Percentiles rank a stretch among this genome's conserved stretches.
Evolutionary conservation across 2,113 vertebrate genomes (phyloP).

Genomic region (Oryzias woworae): DNA sequence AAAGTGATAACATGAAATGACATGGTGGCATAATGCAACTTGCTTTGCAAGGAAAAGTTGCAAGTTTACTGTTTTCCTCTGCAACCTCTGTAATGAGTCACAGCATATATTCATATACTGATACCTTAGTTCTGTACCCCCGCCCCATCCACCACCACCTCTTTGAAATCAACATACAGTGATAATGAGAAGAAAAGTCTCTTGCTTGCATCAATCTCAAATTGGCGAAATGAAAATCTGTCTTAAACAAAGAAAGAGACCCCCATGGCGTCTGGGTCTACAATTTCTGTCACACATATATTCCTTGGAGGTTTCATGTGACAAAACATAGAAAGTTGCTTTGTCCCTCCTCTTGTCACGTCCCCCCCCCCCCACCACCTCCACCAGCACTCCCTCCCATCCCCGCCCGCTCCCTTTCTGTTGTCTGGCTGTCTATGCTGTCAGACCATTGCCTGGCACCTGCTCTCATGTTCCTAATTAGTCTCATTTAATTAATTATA

Average conservation of each 20-base stretch:
- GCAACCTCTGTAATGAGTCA: conserved; percentile 17
- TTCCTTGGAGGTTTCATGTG: conserved; percentile 84
- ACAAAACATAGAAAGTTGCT: conserved; percentile 84
- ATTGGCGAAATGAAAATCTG: conserved; percentile 79
- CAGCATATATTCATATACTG: conserved; percentile 20
- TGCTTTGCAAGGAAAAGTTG: background rate
- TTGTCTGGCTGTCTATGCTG: conserved; percentile 83
- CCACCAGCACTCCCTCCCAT: conserved; percentile 61
- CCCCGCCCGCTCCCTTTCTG: conserved; percentile 59
- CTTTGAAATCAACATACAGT: conserved; percentile 53
- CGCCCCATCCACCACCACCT: conserved; percentile 5
- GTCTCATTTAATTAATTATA: conserved; percentile 92
- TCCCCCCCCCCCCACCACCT: conserved; percentile 66
- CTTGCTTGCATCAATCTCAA: conserved; percentile 73
- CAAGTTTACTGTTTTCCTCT: conserved; percentile 22
- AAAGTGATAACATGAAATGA: too few species aligned
- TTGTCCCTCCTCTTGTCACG: conserved; percentile 80
- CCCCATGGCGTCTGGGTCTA: conserved; percentile 74
- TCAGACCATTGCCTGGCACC: conserved; percentile 86
- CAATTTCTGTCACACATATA: conserved; percentile 79
- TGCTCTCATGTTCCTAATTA: conserved; percentile 94
- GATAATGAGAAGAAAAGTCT: conserved; percentile 77
- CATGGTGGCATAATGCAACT: too few species aligned
- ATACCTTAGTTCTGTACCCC: conserved; percentile 21
- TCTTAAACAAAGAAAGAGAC: conserved; percentile 74